phyloP scores from a whole-genome alignment of 2,888 invertebrate species.

The Coelopa pilipes region DNA sequence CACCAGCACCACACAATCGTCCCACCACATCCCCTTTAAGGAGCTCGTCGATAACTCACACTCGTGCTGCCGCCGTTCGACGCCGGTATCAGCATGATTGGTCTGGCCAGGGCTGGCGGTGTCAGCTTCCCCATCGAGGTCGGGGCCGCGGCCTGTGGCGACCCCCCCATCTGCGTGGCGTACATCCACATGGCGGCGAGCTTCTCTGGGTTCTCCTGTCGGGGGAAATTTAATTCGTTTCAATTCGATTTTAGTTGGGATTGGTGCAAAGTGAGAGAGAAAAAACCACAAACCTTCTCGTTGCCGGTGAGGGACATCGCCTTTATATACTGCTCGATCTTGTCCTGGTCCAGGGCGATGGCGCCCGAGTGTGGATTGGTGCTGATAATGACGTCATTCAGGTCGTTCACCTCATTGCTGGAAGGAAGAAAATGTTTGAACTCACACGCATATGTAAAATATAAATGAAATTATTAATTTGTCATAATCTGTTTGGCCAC shows the following conservation, averaged over 20 bases:
- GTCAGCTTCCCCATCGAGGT: conserved; percentile 40
- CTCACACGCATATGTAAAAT: too few relatives aligned
- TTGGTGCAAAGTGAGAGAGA: neutral
- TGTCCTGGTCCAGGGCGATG: conserved; percentile 58
- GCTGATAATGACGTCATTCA: conserved; percentile 56
- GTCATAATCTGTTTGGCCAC: too few relatives aligned
- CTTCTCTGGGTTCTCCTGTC: conserved; percentile 57
- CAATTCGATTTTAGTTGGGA: neutral
- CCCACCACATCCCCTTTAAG: neutral
- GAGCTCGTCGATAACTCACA: conserved; percentile 44
- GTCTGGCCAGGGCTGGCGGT: conserved; percentile 45
- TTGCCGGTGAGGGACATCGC: conserved; percentile 58
- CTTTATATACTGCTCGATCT: conserved; percentile 64
- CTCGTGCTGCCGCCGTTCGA: conserved; percentile 51
- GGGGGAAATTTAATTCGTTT: neutral
- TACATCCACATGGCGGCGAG: conserved; percentile 63
- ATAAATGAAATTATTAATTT: too few relatives aligned
- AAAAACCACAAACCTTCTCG: conserved; percentile 53
- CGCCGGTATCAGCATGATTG: conserved; percentile 64
- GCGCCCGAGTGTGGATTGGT: conserved; percentile 49
- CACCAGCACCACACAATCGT: too few relatives aligned
- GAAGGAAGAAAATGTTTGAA: too few relatives aligned
- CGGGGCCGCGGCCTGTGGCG: conserved; percentile 35
- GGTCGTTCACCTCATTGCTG: conserved; percentile 43
- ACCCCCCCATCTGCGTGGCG: conserved; percentile 54